These are phyloP conservation scores for Tretioscincus oriximinensis DNA, from an alignment of 2,113 vertebrate species.

Conservation along the genomic window DNA sequence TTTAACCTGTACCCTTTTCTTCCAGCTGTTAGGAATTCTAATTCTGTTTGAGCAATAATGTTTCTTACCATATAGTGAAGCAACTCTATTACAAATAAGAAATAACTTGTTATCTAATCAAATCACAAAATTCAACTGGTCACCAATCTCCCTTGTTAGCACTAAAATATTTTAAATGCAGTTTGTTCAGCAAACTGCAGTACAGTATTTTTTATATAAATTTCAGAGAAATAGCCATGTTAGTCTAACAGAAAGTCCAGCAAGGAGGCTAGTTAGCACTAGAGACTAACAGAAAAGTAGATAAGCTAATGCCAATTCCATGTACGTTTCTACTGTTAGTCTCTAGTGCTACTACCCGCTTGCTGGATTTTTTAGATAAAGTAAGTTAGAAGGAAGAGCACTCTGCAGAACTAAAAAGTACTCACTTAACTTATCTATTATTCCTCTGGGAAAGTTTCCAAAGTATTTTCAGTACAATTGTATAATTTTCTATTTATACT, in stretches of 20 bases:
- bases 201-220: constrained; percentile 62
- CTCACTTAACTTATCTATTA: constrained; percentile 76
- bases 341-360: no score
- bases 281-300: no score
- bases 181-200: constrained; percentile 80
- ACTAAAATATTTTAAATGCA: constrained; percentile 77
- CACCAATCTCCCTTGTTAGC: constrained; percentile 72
- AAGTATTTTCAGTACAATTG: constrained; percentile 70
- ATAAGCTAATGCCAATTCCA: no score
- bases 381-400: constrained; percentile 80
- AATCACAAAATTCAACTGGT: constrained; percentile 75
- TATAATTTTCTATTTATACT: constrained; percentile 67
- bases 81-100: constrained; percentile 61
- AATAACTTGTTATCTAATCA: constrained; percentile 74
- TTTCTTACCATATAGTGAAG: constrained; percentile 65
- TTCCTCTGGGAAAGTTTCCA: constrained; percentile 77
- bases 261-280: no score
- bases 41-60: constrained; percentile 67
- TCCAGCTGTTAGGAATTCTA: constrained; percentile 62
- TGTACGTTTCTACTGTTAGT: no score
- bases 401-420: constrained; percentile 82
- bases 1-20: constrained; percentile 35
- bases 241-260: no score
- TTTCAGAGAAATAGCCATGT: no score
- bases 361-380: constrained; percentile 74